Evolutionary conservation across 2,888 invertebrate species (phyloP).

Genomic region (Xanthorhoe spadicearia): DNA sequence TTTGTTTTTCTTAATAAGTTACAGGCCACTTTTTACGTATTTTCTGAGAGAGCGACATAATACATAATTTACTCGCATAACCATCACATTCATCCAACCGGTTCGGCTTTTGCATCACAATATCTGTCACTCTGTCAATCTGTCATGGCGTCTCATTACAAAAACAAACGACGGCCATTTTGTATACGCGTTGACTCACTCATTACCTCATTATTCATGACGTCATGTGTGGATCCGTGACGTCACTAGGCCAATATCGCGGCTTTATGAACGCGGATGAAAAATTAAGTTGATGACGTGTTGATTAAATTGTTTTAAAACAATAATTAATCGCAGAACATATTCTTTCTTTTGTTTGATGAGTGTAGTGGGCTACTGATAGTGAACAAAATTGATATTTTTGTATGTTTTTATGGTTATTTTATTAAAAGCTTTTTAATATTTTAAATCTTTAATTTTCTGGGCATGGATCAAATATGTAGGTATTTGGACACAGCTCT

Average conservation of each 20-base stretch:
- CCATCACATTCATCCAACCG: background rate
- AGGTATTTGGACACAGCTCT: too few relatives aligned
- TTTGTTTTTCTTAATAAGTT: too few relatives aligned
- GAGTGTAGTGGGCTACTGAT: too few relatives aligned
- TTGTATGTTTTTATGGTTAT: too few relatives aligned
- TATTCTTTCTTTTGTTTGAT: too few relatives aligned
- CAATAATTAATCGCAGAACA: too few relatives aligned
- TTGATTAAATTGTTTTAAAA: background rate
- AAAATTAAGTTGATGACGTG: constrained; percentile 20
- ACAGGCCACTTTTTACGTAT: too few relatives aligned
- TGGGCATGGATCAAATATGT: too few relatives aligned
- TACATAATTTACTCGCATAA: background rate
- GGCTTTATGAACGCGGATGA: constrained; percentile 39
- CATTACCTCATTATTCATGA: constrained; percentile 50
- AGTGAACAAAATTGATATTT: too few relatives aligned
- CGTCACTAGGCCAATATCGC: constrained; percentile 45
- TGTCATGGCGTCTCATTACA: constrained; percentile 24
- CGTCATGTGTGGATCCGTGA: constrained; percentile 45
- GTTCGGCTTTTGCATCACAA: constrained; percentile 21
- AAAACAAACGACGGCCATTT: constrained; percentile 31
- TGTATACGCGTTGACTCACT: constrained; percentile 39
- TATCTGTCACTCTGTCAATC: constrained; percentile 25
- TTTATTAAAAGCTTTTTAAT: too few relatives aligned
- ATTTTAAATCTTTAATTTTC: too few relatives aligned
- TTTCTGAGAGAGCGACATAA: too few relatives aligned